These are phyloP conservation scores for Philypnodon macrostomus DNA, from an alignment of 2,797 vertebrate species.

Conservation along the genomic window DNA sequence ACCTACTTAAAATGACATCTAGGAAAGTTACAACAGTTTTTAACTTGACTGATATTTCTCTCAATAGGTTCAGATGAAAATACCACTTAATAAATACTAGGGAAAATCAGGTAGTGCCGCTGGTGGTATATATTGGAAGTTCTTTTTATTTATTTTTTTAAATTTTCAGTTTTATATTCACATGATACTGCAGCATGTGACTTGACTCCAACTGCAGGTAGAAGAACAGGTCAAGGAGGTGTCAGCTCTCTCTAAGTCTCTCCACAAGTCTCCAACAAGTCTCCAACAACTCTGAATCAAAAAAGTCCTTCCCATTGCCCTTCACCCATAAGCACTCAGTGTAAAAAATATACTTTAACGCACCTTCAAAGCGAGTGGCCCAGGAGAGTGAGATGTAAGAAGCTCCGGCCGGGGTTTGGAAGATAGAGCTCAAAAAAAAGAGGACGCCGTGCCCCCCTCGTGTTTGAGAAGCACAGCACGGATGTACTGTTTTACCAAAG, in stretches of 20 bases:
- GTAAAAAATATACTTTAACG: constrained; percentile 16
- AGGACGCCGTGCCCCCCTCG: background rate
- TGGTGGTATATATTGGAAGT: no score
- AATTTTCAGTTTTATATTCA: no score
- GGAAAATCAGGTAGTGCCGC: no score
- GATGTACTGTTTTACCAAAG: constrained; percentile 13
- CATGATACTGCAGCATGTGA: background rate
- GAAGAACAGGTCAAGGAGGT: constrained; percentile 12
- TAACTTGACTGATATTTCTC: no score
- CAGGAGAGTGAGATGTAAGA: background rate
- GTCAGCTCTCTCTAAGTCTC: constrained; percentile 9
- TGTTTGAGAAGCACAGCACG: constrained; percentile 15
- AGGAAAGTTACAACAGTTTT: no score
- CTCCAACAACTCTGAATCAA: constrained; percentile 17
- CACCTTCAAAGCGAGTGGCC: constrained; percentile 23
- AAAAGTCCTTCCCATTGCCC: constrained; percentile 18
- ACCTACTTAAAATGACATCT: no score
- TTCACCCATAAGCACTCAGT: constrained; percentile 18
- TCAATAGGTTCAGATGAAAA: no score
- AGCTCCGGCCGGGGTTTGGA: constrained; percentile 3
- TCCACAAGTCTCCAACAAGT: constrained; percentile 1
- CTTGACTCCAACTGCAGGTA: background rate
- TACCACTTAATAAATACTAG: no score
- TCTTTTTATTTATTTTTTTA: no score
- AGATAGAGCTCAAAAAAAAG: constrained; percentile 6